phyloP scores from a whole-genome alignment of 1,140 invertebrate species.

The Zaprionus africanus region DNA sequence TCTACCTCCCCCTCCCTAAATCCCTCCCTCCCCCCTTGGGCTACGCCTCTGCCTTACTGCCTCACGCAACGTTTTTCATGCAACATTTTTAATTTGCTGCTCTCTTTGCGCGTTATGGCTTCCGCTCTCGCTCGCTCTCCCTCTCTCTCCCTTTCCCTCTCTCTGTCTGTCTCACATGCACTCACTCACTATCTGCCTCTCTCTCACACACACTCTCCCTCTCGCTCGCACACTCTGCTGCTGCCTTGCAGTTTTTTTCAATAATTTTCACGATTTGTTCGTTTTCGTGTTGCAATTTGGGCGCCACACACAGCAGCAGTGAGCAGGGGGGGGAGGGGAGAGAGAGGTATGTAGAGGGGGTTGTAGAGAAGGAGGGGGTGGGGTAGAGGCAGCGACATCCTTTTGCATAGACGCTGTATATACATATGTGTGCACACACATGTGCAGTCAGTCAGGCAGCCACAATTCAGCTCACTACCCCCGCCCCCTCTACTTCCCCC shows the following conservation, averaged over 20 bases:
- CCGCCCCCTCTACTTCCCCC: background rate
- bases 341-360: too few relatives aligned
- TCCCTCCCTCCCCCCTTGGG: background rate
- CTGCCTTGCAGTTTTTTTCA: constrained; percentile 51
- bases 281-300: constrained; percentile 76
- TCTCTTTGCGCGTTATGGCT: constrained; percentile 38
- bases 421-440: constrained; percentile 5
- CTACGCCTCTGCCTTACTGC: constrained; percentile 10
- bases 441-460: constrained; percentile 43
- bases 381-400: constrained; percentile 15
- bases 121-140: constrained; percentile 18
- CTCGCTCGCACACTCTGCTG: constrained; percentile 15
- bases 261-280: constrained; percentile 80
- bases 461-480: constrained; percentile 32
- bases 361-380: too few relatives aligned
- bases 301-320: constrained; percentile 24
- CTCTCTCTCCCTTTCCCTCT: constrained; percentile 11
- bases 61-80: constrained; percentile 57
- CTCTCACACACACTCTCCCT: background rate
- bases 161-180: background rate
- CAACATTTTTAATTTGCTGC: constrained; percentile 68
- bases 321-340: too few relatives aligned
- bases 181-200: constrained; percentile 10
- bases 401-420: constrained; percentile 39
- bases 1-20: background rate